Evolutionary conservation across 2,888 invertebrate species (phyloP), one percentile per base, ranked within the genome.

Genomic region (Hirtodrosophila duncani): DNA sequence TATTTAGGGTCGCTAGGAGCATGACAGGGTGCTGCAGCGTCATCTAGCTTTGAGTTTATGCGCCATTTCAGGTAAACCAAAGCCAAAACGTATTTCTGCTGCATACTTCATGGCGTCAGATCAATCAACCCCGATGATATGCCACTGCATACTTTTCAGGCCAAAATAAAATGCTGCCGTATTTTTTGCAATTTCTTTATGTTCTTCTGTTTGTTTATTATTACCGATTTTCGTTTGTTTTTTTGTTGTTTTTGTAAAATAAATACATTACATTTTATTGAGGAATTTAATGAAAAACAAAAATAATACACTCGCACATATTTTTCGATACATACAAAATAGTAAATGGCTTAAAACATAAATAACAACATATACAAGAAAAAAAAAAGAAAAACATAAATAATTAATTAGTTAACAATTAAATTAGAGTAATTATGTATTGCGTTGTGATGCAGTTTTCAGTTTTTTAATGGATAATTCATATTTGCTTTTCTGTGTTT

Each of bases 301-400:
- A 51, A 48, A 38, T 18, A 34, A 29, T 31, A n/a, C 9, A 20
- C 11, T 9, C 8, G 14, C 20, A 18, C 16, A 23, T 10, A 29
- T 26, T 43, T 31, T 16, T 24, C 13, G 20, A 34, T 33, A 14
- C 13, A 26, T 20, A 34, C 26, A 33, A 26, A 42, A 14, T 13
- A 58, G 53, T 43, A 30, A 24, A 43, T 5, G 33, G 48, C 43
- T 53, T 65, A 68, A 63, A 78, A 69, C 74, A 63, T 69, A 71
- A 71, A 63, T 72, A 71, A 71, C 70, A 72, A 77, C n/a, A n/a
- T n/a, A 69, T 59, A 55, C 56, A 46, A 57, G 45, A 51, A 63
- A 69, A 74, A 74, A 66, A 72, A 77, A 69, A 60, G n/a, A n/a
- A n/a, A n/a, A n/a, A n/a, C n/a, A n/a, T n/a, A n/a, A n/a, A n/a